Evolutionary conservation across 1,140 invertebrate genomes (phyloP), one percentile per base, ranked within the genome.

Genomic region (Bombus ignitus): DNA sequence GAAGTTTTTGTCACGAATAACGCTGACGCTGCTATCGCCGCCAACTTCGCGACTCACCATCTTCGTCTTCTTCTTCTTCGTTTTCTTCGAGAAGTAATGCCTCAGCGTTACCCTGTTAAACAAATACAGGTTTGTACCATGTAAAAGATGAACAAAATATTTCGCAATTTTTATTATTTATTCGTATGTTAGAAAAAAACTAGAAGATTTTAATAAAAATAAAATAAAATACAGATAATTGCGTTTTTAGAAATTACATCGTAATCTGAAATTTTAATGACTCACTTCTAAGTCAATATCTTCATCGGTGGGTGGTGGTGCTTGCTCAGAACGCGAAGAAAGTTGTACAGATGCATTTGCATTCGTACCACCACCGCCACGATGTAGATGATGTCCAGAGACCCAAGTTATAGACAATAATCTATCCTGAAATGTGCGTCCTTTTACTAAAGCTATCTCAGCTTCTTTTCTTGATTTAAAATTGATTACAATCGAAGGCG

Each of bases 381-480:
- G 94, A 87, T 95, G 95, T 53, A 95, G 89, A 78, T 95, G 94
- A 88, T 95, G 94, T 57, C 94, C 92, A 3, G 94, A 94, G 6
- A 95, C 94, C 95, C 95, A 95, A 47, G 94, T 95, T 47, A 95
- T 94, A 15, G 95, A 95, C n/a, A 95, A 89, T 39, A 95, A 82
- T 83, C 95, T 94, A 87, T 96, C 97, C 90, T 97, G 96, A 92
- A 97, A 97, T 87, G 96, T 96, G 88, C 96, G 95, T n/a, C 97
- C 97, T 92, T 97, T 96, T 37, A 95, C 92, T 76, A 97, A 92
- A 1, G 97, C 97, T 15, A 96, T 94, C 93, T 98, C 97, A 3
- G 97, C 97, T 87, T 97, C 97, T 92, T 97, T 97, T 88, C 97
- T 95, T 18, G 96, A 96, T 88, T 97, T 97, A 91, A 96, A 98